Base-by-base conservation (phyloP, 2,113 vertebrate species). In the Phrynosoma platyrhinos region DNA sequence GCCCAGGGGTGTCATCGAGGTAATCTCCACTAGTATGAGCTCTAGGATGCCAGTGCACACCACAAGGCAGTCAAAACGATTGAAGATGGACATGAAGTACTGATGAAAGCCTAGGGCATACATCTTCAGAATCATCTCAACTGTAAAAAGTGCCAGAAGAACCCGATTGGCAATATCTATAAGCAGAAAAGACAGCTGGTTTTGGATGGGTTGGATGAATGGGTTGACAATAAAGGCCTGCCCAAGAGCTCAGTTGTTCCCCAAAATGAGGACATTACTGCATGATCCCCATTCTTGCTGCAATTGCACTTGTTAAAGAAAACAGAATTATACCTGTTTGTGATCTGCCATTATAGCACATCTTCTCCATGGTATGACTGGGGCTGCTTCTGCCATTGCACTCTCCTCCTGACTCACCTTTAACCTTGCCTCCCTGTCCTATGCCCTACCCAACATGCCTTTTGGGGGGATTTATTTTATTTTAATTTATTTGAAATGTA, bases 11-110 rank as follows among this genome's bases (percentile, higher is more conserved):
- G 97, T 93, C 96, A 99, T 96, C 71, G 97, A 96, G 1, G 96
- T 94, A 0, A 97, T 93, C 69, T 97, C 97, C 84, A 99, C 96
- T 53, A 99, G 94, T 90, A 99, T 96, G 88, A 97, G 94, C 97
- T 99, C 99, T 94, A 99, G 90, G 87, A 99, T 94, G 0, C 99
- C 98, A 0, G 97, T 97, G 0, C 98, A 97, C 82, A 99, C 99
- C 94, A 99, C 98, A 0, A 99, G 99, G 96, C 98, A 99, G 96
- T 99, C 99, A 3, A 99, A 99, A 58, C 99, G 98, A 93, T 99
- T 99, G 95, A 99, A 99, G 80, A 99, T 93, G 0, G 99, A 99
- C 98, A 99, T 98, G 94, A 99, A 99, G 94, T 99, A 99, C 64
- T 97, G 96, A 90, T 96, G 97, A 30, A 98, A 96, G 58, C 99